phyloP scores from a whole-genome alignment of 2,888 invertebrate species.

The Tenthredo distinguenda region DNA sequence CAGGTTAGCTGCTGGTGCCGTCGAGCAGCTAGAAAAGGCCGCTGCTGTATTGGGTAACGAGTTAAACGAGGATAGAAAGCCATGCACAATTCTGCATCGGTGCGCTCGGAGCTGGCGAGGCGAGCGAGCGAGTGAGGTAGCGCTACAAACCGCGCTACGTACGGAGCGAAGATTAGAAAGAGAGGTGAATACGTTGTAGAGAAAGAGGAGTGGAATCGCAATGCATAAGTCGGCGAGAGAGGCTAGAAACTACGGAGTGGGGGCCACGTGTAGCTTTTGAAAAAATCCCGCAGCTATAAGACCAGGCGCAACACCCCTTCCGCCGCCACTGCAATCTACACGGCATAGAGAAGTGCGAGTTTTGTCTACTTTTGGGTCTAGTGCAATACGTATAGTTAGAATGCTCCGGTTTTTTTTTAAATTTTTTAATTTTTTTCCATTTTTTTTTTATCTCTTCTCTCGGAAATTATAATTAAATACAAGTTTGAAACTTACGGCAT shows the following conservation, averaged over 20 bases:
- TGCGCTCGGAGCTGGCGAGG: constrained; percentile 52
- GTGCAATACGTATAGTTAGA: constrained; percentile 8
- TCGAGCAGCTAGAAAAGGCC: constrained; percentile 17
- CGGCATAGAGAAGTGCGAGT: constrained; percentile 43
- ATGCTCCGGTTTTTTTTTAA: neutral
- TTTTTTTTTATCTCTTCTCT: neutral
- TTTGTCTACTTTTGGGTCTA: constrained; percentile 27
- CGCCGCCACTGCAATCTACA: constrained; percentile 74
- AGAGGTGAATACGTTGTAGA: constrained; percentile 46
- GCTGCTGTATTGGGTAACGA: neutral
- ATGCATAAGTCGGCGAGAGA: neutral
- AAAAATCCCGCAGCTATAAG: constrained; percentile 78
- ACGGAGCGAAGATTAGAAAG: constrained; percentile 54
- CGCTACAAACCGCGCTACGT: constrained; percentile 21
- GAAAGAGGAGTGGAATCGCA: constrained; percentile 42
- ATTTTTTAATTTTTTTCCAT: neutral
- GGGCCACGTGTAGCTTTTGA: constrained; percentile 72
- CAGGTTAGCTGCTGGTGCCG: constrained; percentile 70
- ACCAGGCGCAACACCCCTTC: constrained; percentile 72
- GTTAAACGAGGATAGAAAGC: constrained; percentile 23
- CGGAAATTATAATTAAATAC: neutral
- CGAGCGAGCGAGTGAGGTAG: constrained; percentile 53
- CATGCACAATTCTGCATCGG: constrained; percentile 51
- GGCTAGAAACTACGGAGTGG: constrained; percentile 61
- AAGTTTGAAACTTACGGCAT: neutral